A percentile compares a stretch with the other conserved stretches of the same genome.
These are phyloP conservation scores for Charina bottae DNA, from an alignment of 2,113 vertebrate genomes.

Conservation along the genomic window DNA sequence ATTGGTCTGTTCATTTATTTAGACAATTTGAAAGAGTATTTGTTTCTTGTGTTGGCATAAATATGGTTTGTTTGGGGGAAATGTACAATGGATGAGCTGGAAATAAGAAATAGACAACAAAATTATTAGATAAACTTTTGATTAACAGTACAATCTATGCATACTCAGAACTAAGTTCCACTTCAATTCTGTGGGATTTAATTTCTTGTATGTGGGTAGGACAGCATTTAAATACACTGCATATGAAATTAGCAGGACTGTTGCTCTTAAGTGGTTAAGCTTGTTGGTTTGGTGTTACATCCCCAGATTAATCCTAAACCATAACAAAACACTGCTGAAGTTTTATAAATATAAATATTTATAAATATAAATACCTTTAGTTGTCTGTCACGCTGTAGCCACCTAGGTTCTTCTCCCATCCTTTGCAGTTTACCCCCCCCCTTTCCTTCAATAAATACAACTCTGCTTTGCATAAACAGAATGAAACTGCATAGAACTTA, in stretches of 20 bases:
- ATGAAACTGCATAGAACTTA: slow-evolving; percentile 64
- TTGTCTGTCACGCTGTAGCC: slow-evolving; percentile 54
- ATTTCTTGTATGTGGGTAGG: not conserved
- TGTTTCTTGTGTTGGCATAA: not conserved
- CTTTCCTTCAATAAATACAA: slow-evolving; percentile 42
- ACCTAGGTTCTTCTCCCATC: slow-evolving; percentile 27
- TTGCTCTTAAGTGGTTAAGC: slow-evolving; percentile 45
- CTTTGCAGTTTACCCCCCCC: slow-evolving; percentile 44
- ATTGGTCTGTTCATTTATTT: slow-evolving; percentile 20
- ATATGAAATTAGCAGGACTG: slow-evolving; percentile 28
- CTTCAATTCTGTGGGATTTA: not conserved
- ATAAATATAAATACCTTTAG: no score
- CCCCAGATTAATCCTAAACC: slow-evolving; percentile 52
- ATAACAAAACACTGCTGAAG: slow-evolving; percentile 56
- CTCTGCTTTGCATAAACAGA: slow-evolving; percentile 56
- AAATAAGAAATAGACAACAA: not conserved
- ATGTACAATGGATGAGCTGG: not conserved
- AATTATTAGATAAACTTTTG: slow-evolving; percentile 27
- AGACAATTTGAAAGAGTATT: slow-evolving; percentile 14
- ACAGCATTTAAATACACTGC: slow-evolving; percentile 46
- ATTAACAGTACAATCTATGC: not conserved
- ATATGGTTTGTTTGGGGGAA: not conserved
- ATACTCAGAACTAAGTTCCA: not conserved
- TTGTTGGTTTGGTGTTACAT: slow-evolving; percentile 58
- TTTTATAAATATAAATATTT: no score